Evolutionary conservation across 2,888 invertebrate genomes (phyloP).

Genomic region (Habrosyne pyritoides): DNA sequence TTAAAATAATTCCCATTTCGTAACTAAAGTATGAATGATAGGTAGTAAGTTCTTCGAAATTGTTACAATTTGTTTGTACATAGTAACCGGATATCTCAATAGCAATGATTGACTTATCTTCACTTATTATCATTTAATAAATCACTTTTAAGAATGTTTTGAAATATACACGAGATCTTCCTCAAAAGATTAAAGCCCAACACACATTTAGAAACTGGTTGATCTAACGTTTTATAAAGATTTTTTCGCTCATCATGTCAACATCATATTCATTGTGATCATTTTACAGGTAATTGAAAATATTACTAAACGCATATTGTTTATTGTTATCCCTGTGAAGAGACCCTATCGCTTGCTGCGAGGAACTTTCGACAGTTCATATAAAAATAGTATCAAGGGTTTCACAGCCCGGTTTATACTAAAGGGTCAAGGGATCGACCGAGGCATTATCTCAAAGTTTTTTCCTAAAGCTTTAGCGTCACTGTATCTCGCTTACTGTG

Average conservation of each 20-base stretch:
- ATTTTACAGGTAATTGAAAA: constrained; percentile 67
- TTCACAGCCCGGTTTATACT: constrained; percentile 68
- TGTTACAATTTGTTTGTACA: no score
- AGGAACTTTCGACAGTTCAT: constrained; percentile 60
- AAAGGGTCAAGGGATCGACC: constrained; percentile 68
- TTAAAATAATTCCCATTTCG: no score
- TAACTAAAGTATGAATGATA: no score
- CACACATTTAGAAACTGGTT: background rate
- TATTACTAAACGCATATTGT: constrained; percentile 27
- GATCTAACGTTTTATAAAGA: constrained; percentile 8
- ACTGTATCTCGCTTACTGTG: constrained; percentile 47
- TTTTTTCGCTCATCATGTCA: constrained; percentile 8
- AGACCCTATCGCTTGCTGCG: constrained; percentile 63
- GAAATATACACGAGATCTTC: background rate
- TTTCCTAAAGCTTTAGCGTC: constrained; percentile 45
- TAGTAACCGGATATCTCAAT: background rate
- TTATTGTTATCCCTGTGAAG: constrained; percentile 60
- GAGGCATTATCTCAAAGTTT: constrained; percentile 48
- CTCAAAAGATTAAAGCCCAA: background rate
- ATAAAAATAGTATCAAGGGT: constrained; percentile 78
- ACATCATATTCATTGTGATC: constrained; percentile 29
- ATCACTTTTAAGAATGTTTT: background rate
- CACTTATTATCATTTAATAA: background rate
- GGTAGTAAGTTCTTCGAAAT: no score
- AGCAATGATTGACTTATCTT: background rate